Conservation (phyloP, 2,888 invertebrate species). For the Coenonympha glycerion region DNA sequence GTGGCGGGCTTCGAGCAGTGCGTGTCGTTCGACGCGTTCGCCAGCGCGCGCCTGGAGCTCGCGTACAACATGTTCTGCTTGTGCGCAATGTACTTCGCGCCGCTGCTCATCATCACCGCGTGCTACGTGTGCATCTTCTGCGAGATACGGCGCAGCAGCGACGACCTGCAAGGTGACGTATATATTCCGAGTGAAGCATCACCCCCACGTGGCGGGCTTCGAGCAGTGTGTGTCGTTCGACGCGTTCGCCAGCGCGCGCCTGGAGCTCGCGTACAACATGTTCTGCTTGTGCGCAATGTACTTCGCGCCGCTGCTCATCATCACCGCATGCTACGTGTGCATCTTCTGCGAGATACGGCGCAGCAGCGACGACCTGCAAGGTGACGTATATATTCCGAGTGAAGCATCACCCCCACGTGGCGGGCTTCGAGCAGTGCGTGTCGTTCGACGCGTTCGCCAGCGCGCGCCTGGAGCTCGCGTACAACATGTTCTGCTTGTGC, state of each 20-base stretch:
- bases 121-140: too few species aligned
- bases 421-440: constrained; percentile 84
- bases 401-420: constrained; percentile 78
- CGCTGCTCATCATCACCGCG: too few species aligned
- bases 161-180: too few species aligned
- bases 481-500: constrained; percentile 83
- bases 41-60: too few species aligned
- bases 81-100: too few species aligned
- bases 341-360: constrained; percentile 84
- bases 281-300: constrained; percentile 85
- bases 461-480: constrained; percentile 78
- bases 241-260: constrained; percentile 77
- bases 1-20: too few species aligned
- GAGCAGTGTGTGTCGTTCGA: constrained; percentile 87
- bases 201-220: constrained; percentile 79
- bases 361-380: constrained; percentile 77
- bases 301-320: constrained; percentile 83
- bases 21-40: too few species aligned
- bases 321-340: constrained; percentile 82
- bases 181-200: too few species aligned
- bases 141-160: too few species aligned
- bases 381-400: constrained; percentile 84
- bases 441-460: constrained; percentile 83
- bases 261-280: constrained; percentile 83
- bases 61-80: too few species aligned